Evolutionary conservation across 2,113 vertebrate genomes (phyloP).

Genomic region (Plectropomus leopardus): DNA sequence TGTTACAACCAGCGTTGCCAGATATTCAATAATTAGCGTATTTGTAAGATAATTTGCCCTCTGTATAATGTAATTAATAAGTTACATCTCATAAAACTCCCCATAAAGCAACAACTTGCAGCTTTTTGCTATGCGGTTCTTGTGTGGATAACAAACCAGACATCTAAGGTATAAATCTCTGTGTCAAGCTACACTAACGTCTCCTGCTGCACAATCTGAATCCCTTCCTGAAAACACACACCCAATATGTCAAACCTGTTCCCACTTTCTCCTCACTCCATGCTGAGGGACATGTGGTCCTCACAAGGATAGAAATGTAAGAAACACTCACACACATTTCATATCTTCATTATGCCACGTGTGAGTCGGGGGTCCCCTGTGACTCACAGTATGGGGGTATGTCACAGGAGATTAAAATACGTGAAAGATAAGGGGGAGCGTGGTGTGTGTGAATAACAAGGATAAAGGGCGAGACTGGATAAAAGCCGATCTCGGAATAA

Average conservation of each 20-base stretch:
- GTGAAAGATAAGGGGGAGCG: slow-evolving; percentile 28
- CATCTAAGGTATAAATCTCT: neutral
- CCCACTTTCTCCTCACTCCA: neutral
- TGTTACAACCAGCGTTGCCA: too few species aligned
- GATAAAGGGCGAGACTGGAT: slow-evolving; percentile 38
- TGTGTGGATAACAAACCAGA: neutral
- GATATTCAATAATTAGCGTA: too few species aligned
- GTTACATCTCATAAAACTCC: neutral
- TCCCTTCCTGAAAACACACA: neutral
- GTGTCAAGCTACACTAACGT: too few species aligned
- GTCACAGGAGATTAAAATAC: slow-evolving; percentile 57
- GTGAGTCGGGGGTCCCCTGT: slow-evolving; percentile 44
- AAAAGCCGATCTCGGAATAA: slow-evolving; percentile 38
- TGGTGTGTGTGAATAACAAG: slow-evolving; percentile 25
- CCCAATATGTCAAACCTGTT: neutral
- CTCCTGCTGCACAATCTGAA: neutral
- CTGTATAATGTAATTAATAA: neutral
- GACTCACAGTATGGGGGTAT: slow-evolving; percentile 49
- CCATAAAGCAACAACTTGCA: neutral
- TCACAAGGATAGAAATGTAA: slow-evolving; percentile 3
- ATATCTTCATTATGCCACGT: slow-evolving; percentile 58
- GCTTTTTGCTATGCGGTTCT: neutral
- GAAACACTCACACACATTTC: slow-evolving; percentile 8
- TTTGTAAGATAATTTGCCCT: too few species aligned
- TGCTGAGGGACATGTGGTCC: slow-evolving; percentile 27